phyloP scores from a whole-genome alignment of 2,797 vertebrate species.

The Mus caroli region DNA sequence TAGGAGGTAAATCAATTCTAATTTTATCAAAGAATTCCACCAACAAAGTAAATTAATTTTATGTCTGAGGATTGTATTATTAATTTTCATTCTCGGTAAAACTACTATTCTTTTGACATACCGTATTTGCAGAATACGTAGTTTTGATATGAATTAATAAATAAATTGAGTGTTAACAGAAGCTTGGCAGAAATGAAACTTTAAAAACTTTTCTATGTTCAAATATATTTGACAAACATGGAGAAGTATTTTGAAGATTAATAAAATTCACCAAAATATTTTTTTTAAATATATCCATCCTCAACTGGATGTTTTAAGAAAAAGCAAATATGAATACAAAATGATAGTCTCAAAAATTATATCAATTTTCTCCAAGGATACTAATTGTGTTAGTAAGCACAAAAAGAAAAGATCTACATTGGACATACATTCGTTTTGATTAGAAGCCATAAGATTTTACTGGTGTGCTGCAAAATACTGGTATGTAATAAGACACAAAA shows the following conservation, averaged over 20 bases:
- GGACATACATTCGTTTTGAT: not conserved
- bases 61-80: slow-evolving; percentile 20
- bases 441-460: not conserved
- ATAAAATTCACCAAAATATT: not conserved
- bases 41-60: slow-evolving; percentile 65
- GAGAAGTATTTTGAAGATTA: not conserved
- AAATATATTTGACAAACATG: not conserved
- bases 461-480: not conserved
- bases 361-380: not conserved
- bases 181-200: slow-evolving; percentile 2
- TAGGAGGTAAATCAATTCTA: slow-evolving; percentile 63
- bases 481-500: not conserved
- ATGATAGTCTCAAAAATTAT: not conserved
- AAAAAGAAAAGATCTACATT: not conserved
- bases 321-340: not conserved
- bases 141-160: slow-evolving; percentile 47
- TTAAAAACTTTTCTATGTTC: not conserved
- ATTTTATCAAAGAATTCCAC: slow-evolving; percentile 67
- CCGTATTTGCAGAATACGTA: not conserved
- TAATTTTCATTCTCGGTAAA: slow-evolving; percentile 51
- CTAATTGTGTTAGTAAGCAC: no score
- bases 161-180: not conserved
- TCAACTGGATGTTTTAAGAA: not conserved
- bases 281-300: not conserved
- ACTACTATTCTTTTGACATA: not conserved